A percentile compares a stretch with the other conserved stretches of the same genome.
Evolutionary conservation across 2,888 invertebrate species (phyloP).

Genomic region (Willowsia nigromaculata): DNA sequence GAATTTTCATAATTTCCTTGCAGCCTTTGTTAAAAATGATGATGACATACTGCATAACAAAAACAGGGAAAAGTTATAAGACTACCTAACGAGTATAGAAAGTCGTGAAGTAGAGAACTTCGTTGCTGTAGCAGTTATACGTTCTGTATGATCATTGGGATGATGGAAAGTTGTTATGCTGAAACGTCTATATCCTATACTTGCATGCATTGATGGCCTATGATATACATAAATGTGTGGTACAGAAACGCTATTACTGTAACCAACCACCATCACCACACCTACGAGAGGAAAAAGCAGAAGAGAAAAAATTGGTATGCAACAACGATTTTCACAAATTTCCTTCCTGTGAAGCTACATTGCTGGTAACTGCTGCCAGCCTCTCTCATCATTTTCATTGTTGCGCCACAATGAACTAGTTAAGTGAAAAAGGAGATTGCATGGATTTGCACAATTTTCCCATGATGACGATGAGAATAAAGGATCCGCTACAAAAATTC

Average conservation of each 20-base stretch:
- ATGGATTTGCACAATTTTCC: slow-evolving; percentile 54
- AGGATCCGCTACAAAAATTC: not conserved
- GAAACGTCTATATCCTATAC: too few relatives aligned
- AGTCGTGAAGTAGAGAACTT: too few relatives aligned
- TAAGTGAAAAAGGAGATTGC: slow-evolving; percentile 29
- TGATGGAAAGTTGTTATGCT: too few relatives aligned
- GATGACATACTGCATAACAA: slow-evolving; percentile 34
- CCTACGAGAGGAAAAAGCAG: not conserved
- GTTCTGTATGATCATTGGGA: too few relatives aligned
- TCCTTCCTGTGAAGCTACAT: slow-evolving; percentile 32
- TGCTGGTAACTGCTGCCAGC: not conserved
- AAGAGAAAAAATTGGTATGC: slow-evolving; percentile 45
- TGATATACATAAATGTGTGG: not conserved
- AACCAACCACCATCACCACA: too few relatives aligned
- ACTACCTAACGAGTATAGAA: not conserved
- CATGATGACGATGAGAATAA: not conserved
- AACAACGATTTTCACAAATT: slow-evolving; percentile 24
- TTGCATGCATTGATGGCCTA: not conserved
- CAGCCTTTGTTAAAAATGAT: slow-evolving; percentile 50
- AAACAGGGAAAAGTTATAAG: not conserved
- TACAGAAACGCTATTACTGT: not conserved
- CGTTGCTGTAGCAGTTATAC: too few relatives aligned
- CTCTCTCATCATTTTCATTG: not conserved
- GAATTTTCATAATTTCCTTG: slow-evolving; percentile 69
- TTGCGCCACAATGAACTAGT: not conserved